Base-by-base conservation (phyloP, 2,888 invertebrate species). In the Dryobota labecula region DNA sequence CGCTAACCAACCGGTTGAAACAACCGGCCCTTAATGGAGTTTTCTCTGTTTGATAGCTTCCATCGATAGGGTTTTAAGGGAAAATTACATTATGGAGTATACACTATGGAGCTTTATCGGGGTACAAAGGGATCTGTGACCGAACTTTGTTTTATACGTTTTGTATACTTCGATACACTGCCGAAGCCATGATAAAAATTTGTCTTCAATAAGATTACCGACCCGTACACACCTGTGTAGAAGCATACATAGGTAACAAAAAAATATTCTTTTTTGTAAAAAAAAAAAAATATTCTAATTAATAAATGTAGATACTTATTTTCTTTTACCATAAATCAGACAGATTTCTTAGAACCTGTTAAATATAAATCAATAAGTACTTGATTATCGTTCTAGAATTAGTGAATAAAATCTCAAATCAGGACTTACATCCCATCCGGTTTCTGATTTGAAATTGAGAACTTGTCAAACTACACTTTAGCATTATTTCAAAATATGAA, bases 61-160 rank as follows among this genome's bases (percentile, higher is more conserved):
- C 57, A 61, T 64, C 49, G 73, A 78, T 78, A 63, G 75, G 64
- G 68, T 82, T 76, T 56, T 66, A 66, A 43, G 70, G 49, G 20
- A 47, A 84, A 86, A 91, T 91, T 90, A 86, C 86, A 72, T 84
- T 77, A 79, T 41, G 33, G 57, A 57, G 61, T 62, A 64, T 65
- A 65, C 49, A 64, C 56, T 38, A 18, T 61, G 53, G 8, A 38
- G 56, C 38, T 71, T 51, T 57, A 60, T 66, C 27, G 24, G 57
- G n/a, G 36, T 38, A 66, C 77, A 69, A 79, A 76, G 56, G 57
- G 72, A 36, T 62, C 13, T 36, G 53, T 66, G 18, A 24, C 30
- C 36, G 6, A 64, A 58, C 27, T 69, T 77, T 72, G 33, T 63
- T 70, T 43, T 20, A 56, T 51, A 43, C 18, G 9, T 66, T 67